Conservation (phyloP, 2,797 vertebrate species). For the Hydrophis major region DNA sequence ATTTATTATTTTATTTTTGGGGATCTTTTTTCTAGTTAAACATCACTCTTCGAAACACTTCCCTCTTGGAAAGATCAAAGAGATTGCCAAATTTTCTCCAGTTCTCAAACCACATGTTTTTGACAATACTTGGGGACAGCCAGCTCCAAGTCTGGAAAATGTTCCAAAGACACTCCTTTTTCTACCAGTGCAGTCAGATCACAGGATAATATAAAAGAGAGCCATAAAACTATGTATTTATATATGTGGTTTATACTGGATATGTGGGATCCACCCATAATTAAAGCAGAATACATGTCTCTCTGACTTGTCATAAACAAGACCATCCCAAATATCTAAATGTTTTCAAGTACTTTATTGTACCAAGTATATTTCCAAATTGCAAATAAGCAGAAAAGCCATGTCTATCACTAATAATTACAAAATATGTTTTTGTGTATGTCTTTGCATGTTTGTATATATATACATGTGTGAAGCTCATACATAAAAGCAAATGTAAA, state of each 20-base stretch:
- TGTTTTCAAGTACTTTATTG: not conserved
- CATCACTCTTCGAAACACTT: not conserved
- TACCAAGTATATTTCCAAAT: not conserved
- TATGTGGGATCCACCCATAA: not conserved
- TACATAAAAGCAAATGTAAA: not conserved
- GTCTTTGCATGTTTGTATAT: not conserved
- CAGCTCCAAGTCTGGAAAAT: not conserved
- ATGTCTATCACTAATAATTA: not conserved
- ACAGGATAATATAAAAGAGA: not conserved
- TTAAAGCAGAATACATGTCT: slow-evolving; percentile 3
- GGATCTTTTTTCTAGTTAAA: not conserved
- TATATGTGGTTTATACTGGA: not conserved
- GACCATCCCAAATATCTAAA: not conserved
- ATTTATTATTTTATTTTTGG: not conserved
- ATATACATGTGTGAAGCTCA: not conserved
- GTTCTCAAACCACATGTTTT: not conserved
- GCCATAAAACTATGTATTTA: not conserved
- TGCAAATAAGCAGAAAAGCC: not conserved
- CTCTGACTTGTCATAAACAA: not conserved
- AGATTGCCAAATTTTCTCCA: not conserved
- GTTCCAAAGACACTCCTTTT: not conserved
- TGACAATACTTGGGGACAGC: not conserved
- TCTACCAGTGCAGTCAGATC: not conserved
- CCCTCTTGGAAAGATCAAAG: not conserved
- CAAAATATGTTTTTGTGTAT: not conserved